Conservation (phyloP, 2,888 invertebrate genomes). For the Ormia ochracea region DNA sequence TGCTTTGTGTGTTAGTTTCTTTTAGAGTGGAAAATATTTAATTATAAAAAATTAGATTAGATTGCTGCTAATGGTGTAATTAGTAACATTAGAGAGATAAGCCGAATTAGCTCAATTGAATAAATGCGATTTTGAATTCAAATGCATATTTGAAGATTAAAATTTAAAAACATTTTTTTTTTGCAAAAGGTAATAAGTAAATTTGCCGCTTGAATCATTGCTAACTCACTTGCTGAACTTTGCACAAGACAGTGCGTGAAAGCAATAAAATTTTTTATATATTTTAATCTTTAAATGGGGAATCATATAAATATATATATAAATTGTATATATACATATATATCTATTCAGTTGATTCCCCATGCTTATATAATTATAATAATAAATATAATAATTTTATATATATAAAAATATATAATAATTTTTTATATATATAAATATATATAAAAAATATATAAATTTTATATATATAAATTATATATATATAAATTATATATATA, state of each 20-base stretch:
- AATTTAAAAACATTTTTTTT: too few species aligned
- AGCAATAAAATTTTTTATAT: background rate
- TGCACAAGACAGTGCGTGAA: background rate
- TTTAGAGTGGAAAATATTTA: background rate
- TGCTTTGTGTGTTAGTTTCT: slow-evolving; percentile 21
- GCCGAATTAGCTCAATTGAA: slow-evolving; percentile 9
- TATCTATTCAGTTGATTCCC: too few species aligned
- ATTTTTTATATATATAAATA: too few species aligned
- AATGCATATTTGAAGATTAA: background rate
- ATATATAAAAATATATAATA: too few species aligned
- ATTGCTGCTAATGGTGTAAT: slow-evolving; percentile 40
- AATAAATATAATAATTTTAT: too few species aligned
- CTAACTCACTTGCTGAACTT: background rate
- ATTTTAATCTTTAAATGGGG: too few species aligned
- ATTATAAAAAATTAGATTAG: slow-evolving; percentile 29
- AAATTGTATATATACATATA: too few species aligned
- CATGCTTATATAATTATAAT: too few species aligned
- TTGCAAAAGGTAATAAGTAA: background rate
- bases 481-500: too few species aligned
- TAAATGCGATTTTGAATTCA: slow-evolving; percentile 28
- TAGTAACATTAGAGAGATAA: slow-evolving; percentile 32
- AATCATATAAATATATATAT: too few species aligned
- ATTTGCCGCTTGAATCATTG: background rate
- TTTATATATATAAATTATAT: too few species aligned
- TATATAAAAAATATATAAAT: too few species aligned